Conservation (phyloP, 2,888 invertebrate genomes). For the Neelides folsomi region DNA sequence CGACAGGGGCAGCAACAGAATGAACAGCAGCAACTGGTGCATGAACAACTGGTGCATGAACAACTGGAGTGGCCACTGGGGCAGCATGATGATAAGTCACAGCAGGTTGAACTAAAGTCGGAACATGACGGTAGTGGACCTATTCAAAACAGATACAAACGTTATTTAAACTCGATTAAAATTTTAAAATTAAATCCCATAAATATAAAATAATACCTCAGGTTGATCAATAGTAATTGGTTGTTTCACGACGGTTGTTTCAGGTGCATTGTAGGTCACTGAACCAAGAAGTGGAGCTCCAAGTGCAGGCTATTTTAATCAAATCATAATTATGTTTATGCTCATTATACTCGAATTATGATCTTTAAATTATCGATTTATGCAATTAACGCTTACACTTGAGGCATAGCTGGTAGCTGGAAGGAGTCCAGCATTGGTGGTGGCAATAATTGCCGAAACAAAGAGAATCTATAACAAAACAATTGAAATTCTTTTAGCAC, state of each 20-base stretch:
- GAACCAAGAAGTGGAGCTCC: constrained; percentile 35
- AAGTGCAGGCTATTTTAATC: constrained; percentile 27
- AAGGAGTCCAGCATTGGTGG: constrained; percentile 22
- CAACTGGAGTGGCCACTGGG: not conserved
- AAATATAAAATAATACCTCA: constrained; percentile 31
- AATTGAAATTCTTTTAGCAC: not conserved
- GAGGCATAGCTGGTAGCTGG: not conserved
- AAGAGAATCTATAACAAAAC: constrained; percentile 23
- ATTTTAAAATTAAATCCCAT: not conserved
- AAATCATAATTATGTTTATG: not conserved
- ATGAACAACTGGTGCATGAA: not conserved
- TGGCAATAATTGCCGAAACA: constrained; percentile 19
- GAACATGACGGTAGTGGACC: constrained; percentile 19
- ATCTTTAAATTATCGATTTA: too few species aligned
- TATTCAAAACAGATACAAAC: not conserved
- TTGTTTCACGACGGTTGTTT: constrained; percentile 36
- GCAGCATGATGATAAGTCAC: not conserved
- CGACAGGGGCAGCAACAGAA: not conserved
- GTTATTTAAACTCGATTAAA: not conserved
- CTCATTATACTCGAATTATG: not conserved
- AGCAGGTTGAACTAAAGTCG: constrained; percentile 16
- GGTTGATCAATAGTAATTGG: constrained; percentile 36
- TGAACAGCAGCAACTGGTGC: not conserved
- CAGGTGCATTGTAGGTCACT: constrained; percentile 35
- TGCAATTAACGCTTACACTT: too few species aligned